These are phyloP conservation scores for Ypsolopha scabrella DNA, from an alignment of 2,888 invertebrate genomes.

Conservation along the genomic window DNA sequence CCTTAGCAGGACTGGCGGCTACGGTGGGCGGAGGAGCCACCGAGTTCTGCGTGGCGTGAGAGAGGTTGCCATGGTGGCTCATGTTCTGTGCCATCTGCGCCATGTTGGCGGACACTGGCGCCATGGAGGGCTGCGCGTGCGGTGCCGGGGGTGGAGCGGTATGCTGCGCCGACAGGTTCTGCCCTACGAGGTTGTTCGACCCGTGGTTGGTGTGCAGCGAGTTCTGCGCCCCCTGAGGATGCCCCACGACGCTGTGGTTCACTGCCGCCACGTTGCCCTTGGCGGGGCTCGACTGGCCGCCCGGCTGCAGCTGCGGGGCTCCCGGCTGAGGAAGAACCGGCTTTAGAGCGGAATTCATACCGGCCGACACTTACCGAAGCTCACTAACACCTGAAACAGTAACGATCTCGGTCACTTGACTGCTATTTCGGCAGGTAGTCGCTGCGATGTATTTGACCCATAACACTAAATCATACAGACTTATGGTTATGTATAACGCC, in stretches of 20 bases:
- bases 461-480: slow-evolving; percentile 59
- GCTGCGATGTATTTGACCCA: slow-evolving; percentile 61
- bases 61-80: slow-evolving; percentile 64
- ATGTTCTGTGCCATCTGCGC: slow-evolving; percentile 66
- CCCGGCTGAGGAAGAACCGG: slow-evolving; percentile 68
- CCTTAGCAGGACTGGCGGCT: slow-evolving; percentile 43
- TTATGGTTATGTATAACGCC: slow-evolving; percentile 18
- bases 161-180: slow-evolving; percentile 50
- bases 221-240: slow-evolving; percentile 51
- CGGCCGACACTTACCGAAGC: slow-evolving; percentile 17
- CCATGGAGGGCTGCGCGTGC: slow-evolving; percentile 58
- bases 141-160: slow-evolving; percentile 34
- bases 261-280: slow-evolving; percentile 56
- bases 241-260: slow-evolving; percentile 56
- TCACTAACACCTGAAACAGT: slow-evolving; percentile 49
- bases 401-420: slow-evolving; percentile 37
- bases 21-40: slow-evolving; percentile 37
- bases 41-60: slow-evolving; percentile 53
- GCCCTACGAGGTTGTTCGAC: slow-evolving; percentile 42
- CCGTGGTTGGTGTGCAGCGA: slow-evolving; percentile 32
- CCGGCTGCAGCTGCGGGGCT: slow-evolving; percentile 53
- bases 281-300: slow-evolving; percentile 52
- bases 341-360: slow-evolving; percentile 74
- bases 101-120: slow-evolving; percentile 63
- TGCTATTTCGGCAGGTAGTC: slow-evolving; percentile 41